Evolutionary conservation across 2,113 vertebrate genomes (phyloP).

Genomic region (Electrona antarctica): DNA sequence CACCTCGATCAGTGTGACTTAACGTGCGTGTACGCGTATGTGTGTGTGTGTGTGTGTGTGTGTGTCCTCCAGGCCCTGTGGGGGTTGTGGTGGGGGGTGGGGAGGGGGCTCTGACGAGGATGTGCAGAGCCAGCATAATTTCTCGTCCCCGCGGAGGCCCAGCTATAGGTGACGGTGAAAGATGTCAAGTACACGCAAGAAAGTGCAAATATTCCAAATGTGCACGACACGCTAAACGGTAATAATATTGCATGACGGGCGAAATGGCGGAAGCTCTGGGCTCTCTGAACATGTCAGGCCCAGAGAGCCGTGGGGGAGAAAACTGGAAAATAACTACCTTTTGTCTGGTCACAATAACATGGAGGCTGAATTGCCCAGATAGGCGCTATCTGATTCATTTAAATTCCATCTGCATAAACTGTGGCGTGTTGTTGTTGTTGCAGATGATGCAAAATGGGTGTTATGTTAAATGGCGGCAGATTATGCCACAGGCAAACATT

Average conservation of each 20-base stretch:
- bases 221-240: constrained; percentile 18
- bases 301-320: no score
- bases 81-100: background rate
- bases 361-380: background rate
- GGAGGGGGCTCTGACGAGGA: background rate
- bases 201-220: constrained; percentile 19
- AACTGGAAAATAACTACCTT: background rate
- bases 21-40: background rate
- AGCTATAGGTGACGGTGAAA: constrained; percentile 42
- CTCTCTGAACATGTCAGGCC: no score
- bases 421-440: no score
- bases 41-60: background rate
- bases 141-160: constrained; percentile 7
- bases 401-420: background rate
- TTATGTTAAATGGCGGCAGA: background rate
- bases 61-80: background rate
- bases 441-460: background rate
- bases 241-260: no score
- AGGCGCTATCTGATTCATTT: background rate
- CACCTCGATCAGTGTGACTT: constrained; percentile 1
- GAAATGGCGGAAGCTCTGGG: no score
- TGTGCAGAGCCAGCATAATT: constrained; percentile 50
- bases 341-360: background rate
- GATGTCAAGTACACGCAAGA: constrained; percentile 31
- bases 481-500: background rate